These are phyloP conservation scores for Leucophenga maculata DNA, from an alignment of 2,888 invertebrate species.

Conservation along the genomic window DNA sequence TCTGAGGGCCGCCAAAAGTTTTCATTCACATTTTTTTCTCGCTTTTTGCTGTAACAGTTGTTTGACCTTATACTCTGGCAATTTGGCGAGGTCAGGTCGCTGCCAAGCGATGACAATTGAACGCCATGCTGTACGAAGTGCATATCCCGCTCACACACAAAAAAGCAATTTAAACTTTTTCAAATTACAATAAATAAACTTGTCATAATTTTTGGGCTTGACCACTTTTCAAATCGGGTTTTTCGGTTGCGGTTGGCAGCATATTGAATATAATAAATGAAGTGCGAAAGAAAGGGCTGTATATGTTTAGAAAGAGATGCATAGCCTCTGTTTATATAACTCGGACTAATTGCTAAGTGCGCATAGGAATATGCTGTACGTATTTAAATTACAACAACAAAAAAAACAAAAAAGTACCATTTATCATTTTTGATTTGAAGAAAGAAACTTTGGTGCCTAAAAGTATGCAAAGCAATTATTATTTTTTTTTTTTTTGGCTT, in stretches of 20 bases:
- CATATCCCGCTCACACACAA: constrained; percentile 1
- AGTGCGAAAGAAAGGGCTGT: background rate
- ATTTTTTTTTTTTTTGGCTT: constrained; percentile 23
- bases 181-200: constrained; percentile 49
- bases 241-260: background rate
- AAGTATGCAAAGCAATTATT: constrained; percentile 43
- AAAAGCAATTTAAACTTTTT: constrained; percentile 51
- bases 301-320: background rate
- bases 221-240: constrained; percentile 3
- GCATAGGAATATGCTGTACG: constrained; percentile 2
- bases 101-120: constrained; percentile 7
- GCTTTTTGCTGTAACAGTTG: background rate
- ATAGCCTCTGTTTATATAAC: background rate
- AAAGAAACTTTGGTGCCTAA: constrained; percentile 40
- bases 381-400: background rate
- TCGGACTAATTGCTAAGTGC: background rate
- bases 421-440: background rate
- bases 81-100: too few relatives aligned
- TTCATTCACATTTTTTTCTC: background rate
- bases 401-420: too few relatives aligned
- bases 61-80: background rate
- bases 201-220: constrained; percentile 39
- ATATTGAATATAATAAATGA: background rate
- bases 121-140: background rate
- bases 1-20: constrained; percentile 29